Evolutionary conservation across 2,797 vertebrate genomes (phyloP), one percentile per base, ranked within the genome.

Genomic region (Pterois miles): DNA sequence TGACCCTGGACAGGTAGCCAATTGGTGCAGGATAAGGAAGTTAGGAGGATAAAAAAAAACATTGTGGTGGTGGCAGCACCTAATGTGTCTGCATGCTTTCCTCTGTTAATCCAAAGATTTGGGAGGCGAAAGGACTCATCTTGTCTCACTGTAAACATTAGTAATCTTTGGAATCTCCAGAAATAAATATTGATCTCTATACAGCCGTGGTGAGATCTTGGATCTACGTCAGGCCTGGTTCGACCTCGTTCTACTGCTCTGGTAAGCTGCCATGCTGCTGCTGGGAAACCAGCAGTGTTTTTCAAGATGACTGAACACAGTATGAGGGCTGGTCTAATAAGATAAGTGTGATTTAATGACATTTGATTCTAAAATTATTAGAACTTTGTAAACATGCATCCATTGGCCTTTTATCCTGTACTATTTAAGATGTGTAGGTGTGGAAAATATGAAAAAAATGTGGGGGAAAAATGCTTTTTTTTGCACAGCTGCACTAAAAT

Each of bases 11-110:
- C 76, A 87, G 82, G 75, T 83, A 89, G 70, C 89, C 93, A 93
- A 95, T 94, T 87, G 86, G 76, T 83, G 43, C 8, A 5, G 80
- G 33, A 94, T 87, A 82, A 95, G 94, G 94, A 95, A 95, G 92
- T 91, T 80, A 48, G 57, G 59, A 74, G 80, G 16, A 91, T 93
- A 93, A 93, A 94, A 94, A 94, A 80, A 84, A 52, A 79, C 71
- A 92, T 89, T 94, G 92, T 90, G 71, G 83, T 84, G 80, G 86
- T 50, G 85, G 81, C 79, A 91, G 83, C 85, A 93, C 88, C 87
- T 88, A 78, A 56, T 82, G 68, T 83, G 80, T 67, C 59, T 87
- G 69, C 69, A 80, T 71, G 60, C 76, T 71, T 69, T 72, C 71
- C 80, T 81, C 53, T 86, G 81, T 81, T 82, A 27, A 85, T 84